phyloP scores from a whole-genome alignment of 2,888 invertebrate species.

The Drosophila algonquin region DNA sequence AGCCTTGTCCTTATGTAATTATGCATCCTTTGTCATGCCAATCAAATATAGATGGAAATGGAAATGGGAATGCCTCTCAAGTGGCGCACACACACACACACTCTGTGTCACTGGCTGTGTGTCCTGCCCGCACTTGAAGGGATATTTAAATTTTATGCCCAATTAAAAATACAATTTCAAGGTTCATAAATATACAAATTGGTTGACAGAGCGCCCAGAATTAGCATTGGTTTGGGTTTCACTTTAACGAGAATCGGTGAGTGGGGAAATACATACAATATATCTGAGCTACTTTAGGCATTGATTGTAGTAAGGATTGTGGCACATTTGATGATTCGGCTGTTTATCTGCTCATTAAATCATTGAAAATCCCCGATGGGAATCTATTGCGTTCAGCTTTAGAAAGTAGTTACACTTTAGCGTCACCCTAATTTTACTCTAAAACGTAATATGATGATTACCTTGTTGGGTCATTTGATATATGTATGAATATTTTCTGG shows the following conservation, averaged over 20 bases:
- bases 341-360: no score
- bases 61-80: conserved; percentile 45
- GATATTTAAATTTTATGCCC: conserved; percentile 75
- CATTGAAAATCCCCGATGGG: background rate
- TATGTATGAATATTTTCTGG: background rate
- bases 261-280: no score
- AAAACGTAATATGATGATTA: conserved; percentile 1
- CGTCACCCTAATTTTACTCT: background rate
- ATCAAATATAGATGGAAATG: conserved; percentile 44
- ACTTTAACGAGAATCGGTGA: conserved; percentile 19
- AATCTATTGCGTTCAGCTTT: background rate
- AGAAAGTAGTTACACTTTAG: background rate
- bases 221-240: conserved; percentile 58
- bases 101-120: conserved; percentile 18
- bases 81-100: conserved; percentile 41
- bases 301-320: background rate
- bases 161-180: conserved; percentile 75
- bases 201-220: conserved; percentile 44
- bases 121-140: conserved; percentile 54
- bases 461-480: background rate
- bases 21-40: conserved; percentile 62
- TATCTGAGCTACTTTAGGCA: background rate
- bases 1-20: conserved; percentile 60
- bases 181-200: conserved; percentile 56
- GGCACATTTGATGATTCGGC: no score